Percentiles rank a stretch among this genome's conserved stretches.
Evolutionary conservation across 2,888 invertebrate genomes (phyloP).

Genomic region (Allacma fusca): DNA sequence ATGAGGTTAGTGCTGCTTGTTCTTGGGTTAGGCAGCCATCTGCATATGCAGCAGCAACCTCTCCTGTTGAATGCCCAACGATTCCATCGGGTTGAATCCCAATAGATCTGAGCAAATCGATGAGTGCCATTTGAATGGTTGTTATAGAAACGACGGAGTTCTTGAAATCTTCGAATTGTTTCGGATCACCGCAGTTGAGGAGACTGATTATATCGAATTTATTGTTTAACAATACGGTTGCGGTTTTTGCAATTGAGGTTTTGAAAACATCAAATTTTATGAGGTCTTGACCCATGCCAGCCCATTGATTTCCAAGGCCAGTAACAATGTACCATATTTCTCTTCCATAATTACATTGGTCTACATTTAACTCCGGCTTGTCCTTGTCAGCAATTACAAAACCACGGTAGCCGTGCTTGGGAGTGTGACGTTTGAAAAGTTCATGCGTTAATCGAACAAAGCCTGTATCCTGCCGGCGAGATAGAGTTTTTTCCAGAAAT

Average conservation of each 20-base stretch:
- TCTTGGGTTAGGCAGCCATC: constrained; percentile 93
- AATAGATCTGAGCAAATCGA: constrained; percentile 79
- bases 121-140: constrained; percentile 81
- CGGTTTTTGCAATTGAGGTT: background rate
- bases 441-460: too few species aligned
- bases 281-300: constrained; percentile 89
- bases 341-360: constrained; percentile 64
- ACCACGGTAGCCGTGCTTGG: background rate
- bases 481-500: too few species aligned
- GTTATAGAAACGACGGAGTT: constrained; percentile 95
- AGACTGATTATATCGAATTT: background rate
- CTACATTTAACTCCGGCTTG: background rate
- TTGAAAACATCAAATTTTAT: constrained; percentile 70
- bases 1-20: constrained; percentile 77
- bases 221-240: background rate
- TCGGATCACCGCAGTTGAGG: constrained; percentile 61
- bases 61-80: constrained; percentile 93
- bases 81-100: constrained; percentile 91
- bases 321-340: constrained; percentile 91
- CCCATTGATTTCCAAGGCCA: constrained; percentile 98
- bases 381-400: background rate
- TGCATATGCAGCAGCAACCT: constrained; percentile 93
- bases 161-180: constrained; percentile 74
- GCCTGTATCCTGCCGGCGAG: too few species aligned
- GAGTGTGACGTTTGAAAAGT: too few species aligned